phyloP scores from a whole-genome alignment of 2,888 invertebrate genomes.

The Cabera pusaria region DNA sequence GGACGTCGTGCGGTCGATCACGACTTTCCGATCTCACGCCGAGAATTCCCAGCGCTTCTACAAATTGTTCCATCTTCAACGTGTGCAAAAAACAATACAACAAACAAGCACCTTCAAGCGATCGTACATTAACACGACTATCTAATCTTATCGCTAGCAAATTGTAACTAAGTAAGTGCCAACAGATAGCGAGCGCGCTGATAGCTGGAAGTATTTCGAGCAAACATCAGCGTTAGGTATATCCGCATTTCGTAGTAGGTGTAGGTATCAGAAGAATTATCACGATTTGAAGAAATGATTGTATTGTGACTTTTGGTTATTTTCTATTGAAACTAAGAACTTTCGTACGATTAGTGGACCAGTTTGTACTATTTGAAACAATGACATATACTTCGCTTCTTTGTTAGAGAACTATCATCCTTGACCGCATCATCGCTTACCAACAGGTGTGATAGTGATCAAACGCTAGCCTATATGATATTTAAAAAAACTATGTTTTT shows the following conservation, averaged over 20 bases:
- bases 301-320: slow-evolving; percentile 7
- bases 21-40: slow-evolving; percentile 70
- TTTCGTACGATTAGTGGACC: too few relatives aligned
- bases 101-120: slow-evolving; percentile 27
- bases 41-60: slow-evolving; percentile 61
- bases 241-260: too few relatives aligned
- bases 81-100: slow-evolving; percentile 47
- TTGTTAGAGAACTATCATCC: too few relatives aligned
- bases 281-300: too few relatives aligned
- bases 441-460: too few relatives aligned
- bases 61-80: slow-evolving; percentile 52
- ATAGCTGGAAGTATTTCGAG: slow-evolving; percentile 20
- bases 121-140: slow-evolving; percentile 29
- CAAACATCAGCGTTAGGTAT: too few relatives aligned
- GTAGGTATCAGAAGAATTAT: too few relatives aligned
- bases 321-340: slow-evolving; percentile 5
- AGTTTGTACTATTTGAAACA: too few relatives aligned
- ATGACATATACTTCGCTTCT: too few relatives aligned
- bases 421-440: too few relatives aligned
- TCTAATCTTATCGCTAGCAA: slow-evolving; percentile 31
- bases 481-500: slow-evolving; percentile 4
- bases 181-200: slow-evolving; percentile 20
- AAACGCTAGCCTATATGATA: too few relatives aligned
- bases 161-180: slow-evolving; percentile 29
- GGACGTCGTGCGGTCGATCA: slow-evolving; percentile 67